Conservation (phyloP, 2,888 invertebrate species). For the Eugnorisma glareosa region DNA sequence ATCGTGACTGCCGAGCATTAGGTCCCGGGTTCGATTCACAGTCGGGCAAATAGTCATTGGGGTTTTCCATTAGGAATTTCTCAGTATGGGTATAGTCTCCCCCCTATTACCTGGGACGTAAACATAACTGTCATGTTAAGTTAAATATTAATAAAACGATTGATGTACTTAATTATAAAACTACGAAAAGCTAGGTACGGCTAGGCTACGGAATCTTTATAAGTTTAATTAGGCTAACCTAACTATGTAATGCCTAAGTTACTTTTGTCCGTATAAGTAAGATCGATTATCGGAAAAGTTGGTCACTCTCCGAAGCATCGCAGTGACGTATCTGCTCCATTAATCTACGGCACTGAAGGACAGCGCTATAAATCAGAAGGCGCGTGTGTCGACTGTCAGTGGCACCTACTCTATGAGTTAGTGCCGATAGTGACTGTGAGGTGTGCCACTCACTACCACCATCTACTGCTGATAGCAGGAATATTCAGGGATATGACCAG, state of each 20-base stretch:
- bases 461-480: background rate
- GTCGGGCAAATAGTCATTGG: no score
- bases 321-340: slow-evolving; percentile 19
- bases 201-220: background rate
- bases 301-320: background rate
- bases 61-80: no score
- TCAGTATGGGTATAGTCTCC: no score
- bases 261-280: background rate
- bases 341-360: slow-evolving; percentile 56
- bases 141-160: background rate
- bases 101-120: no score
- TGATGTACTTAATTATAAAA: background rate
- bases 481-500: background rate
- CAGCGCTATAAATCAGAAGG: slow-evolving; percentile 63
- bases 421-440: slow-evolving; percentile 65
- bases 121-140: no score
- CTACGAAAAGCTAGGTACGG: background rate
- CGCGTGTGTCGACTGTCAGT: slow-evolving; percentile 65
- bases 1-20: no score
- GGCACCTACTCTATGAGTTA: slow-evolving; percentile 73
- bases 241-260: background rate
- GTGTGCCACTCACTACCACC: slow-evolving; percentile 58
- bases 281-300: background rate
- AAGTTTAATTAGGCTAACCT: background rate
- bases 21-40: no score